Conservation (phyloP, 2,797 vertebrate genomes). For the Ambastaia sidthimunki region DNA sequence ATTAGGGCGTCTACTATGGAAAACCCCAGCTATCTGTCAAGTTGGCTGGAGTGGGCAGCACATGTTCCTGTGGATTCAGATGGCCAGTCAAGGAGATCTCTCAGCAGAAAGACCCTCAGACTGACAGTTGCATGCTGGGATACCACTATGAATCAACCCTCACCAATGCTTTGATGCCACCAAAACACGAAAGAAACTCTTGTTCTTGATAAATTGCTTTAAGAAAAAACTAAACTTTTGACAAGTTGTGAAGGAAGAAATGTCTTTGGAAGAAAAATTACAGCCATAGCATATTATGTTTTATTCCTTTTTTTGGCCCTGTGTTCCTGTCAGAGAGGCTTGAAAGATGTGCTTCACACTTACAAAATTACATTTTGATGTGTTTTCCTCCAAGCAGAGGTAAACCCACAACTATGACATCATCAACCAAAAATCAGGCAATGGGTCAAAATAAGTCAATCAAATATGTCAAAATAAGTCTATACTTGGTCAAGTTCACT, state of each 20-base stretch:
- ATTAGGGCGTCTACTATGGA: conserved; percentile 48
- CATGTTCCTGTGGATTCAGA: conserved; percentile 64
- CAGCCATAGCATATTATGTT: conserved; percentile 33
- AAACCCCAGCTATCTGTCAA: conserved; percentile 63
- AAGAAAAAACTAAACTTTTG: conserved; percentile 28
- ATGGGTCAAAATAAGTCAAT: not conserved
- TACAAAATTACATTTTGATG: conserved; percentile 32
- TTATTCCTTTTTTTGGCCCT: conserved; percentile 21
- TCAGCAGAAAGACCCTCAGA: conserved; percentile 57
- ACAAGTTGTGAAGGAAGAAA: conserved; percentile 8
- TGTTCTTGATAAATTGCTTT: conserved; percentile 65
- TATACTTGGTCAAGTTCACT: not conserved
- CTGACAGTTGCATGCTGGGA: conserved; percentile 65
- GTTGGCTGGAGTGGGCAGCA: conserved; percentile 58
- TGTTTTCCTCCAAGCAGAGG: conserved; percentile 24
- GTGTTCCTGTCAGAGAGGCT: conserved; percentile 17
- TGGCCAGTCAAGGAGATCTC: conserved; percentile 67
- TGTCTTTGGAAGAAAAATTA: conserved; percentile 37
- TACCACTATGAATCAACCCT: conserved; percentile 59
- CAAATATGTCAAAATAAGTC: not conserved
- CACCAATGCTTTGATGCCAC: conserved; percentile 46
- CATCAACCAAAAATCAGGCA: not conserved
- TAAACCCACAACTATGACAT: conserved; percentile 8
- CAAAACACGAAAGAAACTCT: conserved; percentile 63
- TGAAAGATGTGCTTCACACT: conserved; percentile 37